Percentiles rank a stretch among this genome's conserved stretches.
Evolutionary conservation across 92 coral and sea anemone genomes (phyloP).

Genomic region (Parazoanthus atlanticus): DNA sequence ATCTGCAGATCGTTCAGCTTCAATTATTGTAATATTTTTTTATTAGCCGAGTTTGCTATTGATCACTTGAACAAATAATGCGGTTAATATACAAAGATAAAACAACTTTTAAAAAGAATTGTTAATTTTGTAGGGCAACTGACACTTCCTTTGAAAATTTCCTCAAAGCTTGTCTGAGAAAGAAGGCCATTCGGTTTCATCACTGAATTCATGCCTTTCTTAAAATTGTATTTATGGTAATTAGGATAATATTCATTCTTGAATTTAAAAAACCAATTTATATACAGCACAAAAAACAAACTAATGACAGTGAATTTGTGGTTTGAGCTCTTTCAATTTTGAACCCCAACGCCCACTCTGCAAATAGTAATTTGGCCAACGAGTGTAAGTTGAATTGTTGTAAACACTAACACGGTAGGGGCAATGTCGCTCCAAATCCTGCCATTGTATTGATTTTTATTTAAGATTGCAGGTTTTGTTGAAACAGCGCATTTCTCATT

Average conservation of each 20-base stretch:
- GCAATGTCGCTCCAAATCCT: not conserved
- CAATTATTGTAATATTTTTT: conserved; percentile 23
- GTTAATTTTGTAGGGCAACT: not conserved
- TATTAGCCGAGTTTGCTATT: conserved; percentile 22
- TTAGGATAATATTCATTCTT: not conserved
- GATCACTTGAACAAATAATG: conserved; percentile 15
- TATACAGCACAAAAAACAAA: conserved; percentile 4
- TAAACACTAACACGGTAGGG: conserved; percentile 14
- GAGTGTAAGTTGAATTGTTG: conserved; percentile 12
- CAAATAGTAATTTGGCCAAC: not conserved
- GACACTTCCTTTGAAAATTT: conserved; percentile 9
- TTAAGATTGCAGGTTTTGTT: conserved; percentile 28
- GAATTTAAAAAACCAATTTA: conserved; percentile 12
- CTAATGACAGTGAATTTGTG: conserved; percentile 1
- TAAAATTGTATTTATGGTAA: conserved; percentile 12
- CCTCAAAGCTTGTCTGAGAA: not conserved
- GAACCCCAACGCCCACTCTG: not conserved
- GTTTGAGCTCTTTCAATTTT: not conserved
- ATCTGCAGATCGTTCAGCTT: not conserved
- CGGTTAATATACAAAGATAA: conserved; percentile 18
- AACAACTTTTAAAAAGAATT: not conserved
- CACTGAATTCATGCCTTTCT: not conserved
- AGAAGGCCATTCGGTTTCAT: not conserved
- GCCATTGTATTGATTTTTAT: conserved; percentile 34
- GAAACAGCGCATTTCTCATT: conserved; percentile 14